A percentile compares a stretch with the other conserved stretches of the same genome.
Evolutionary conservation across 2,113 vertebrate genomes (phyloP).

Genomic region (Rhinogobius similis): DNA sequence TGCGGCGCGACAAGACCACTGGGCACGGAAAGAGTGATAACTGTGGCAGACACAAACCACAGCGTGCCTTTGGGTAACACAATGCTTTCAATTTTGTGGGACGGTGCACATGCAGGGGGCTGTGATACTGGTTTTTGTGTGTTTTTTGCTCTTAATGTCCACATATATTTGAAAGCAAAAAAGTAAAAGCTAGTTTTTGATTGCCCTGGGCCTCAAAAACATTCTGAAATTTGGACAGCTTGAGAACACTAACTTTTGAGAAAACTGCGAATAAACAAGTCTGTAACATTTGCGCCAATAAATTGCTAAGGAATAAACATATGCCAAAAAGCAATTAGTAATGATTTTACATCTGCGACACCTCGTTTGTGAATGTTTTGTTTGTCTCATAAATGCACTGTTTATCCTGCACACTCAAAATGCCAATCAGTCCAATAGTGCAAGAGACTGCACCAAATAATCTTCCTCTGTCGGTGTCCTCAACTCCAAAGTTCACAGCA

Average conservation of each 20-base stretch:
- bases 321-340: constrained; percentile 4
- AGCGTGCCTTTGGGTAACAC: constrained; percentile 58
- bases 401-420: not conserved
- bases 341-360: constrained; percentile 1
- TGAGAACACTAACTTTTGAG: not conserved
- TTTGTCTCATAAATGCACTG: not conserved
- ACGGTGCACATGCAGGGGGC: constrained; percentile 31
- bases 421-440: constrained; percentile 28
- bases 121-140: constrained; percentile 36
- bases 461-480: constrained; percentile 32
- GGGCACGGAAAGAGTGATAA: constrained; percentile 71
- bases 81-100: constrained; percentile 52
- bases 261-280: not conserved
- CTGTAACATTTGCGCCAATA: not conserved
- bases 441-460: constrained; percentile 42
- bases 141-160: constrained; percentile 14
- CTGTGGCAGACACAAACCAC: constrained; percentile 53
- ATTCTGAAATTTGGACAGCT: constrained; percentile 1
- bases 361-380: not conserved
- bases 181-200: not conserved
- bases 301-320: constrained; percentile 5
- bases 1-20: constrained; percentile 61
- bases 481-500: constrained; percentile 43
- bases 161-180: constrained; percentile 22
- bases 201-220: constrained; percentile 23